Evolutionary conservation across 1,140 invertebrate species (phyloP).

Genomic region (Solen grandis): DNA sequence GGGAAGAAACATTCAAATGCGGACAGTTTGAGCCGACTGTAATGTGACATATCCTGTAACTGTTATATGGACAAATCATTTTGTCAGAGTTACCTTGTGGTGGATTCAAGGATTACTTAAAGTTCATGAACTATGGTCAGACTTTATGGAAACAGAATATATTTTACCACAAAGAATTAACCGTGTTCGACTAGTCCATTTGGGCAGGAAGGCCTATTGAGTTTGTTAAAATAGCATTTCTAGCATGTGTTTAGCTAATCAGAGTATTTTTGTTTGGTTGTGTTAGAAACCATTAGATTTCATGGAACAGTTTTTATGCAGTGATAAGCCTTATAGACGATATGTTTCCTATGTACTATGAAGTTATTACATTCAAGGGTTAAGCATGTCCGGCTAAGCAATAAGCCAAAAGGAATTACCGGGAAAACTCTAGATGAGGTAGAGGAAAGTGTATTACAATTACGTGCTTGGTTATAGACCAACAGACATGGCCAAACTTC

Average conservation of each 20-base stretch:
- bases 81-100: background rate
- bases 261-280: no score
- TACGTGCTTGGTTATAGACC: background rate
- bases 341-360: background rate
- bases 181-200: background rate
- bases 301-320: background rate
- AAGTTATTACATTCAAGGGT: background rate
- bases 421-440: background rate
- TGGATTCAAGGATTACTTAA: conserved; percentile 27
- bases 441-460: background rate
- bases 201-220: background rate
- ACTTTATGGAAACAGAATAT: conserved; percentile 20
- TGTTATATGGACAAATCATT: background rate
- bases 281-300: conserved; percentile 8
- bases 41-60: conserved; percentile 26
- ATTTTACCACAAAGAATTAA: conserved; percentile 14
- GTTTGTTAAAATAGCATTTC: no score
- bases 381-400: background rate
- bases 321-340: background rate
- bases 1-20: conserved; percentile 56
- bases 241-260: no score
- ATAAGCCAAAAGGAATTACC: background rate
- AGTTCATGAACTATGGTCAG: conserved; percentile 24
- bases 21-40: conserved; percentile 51
- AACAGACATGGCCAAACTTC: background rate